Evolutionary conservation across 2,888 invertebrate species (phyloP).

Genomic region (Drosophila suboccidentalis): DNA sequence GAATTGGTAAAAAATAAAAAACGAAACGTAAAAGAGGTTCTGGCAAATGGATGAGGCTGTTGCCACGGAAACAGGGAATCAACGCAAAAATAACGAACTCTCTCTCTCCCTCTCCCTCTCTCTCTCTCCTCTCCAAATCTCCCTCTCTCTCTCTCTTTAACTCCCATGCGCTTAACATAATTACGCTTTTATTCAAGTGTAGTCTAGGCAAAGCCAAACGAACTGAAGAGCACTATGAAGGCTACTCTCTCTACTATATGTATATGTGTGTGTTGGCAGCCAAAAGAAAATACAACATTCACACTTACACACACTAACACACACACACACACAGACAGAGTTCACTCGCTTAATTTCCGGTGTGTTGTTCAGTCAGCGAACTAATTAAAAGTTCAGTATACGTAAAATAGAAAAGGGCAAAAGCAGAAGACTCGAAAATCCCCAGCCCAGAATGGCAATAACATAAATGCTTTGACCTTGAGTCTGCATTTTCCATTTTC

Average conservation of each 20-base stretch:
- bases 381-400: conserved; percentile 77
- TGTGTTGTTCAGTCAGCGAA: conserved; percentile 70
- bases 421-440: conserved; percentile 34
- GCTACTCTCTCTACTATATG: not conserved
- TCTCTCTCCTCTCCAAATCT: not conserved
- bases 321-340: conserved; percentile 22
- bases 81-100: not conserved
- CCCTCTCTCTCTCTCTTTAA: not conserved
- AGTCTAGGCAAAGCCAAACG: conserved; percentile 25
- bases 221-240: conserved; percentile 6
- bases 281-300: conserved; percentile 43
- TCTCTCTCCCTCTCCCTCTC: not conserved
- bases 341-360: conserved; percentile 79
- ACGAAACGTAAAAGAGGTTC: not conserved
- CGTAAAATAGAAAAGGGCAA: conserved; percentile 49
- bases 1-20: conserved; percentile 1
- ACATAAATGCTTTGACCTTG: conserved; percentile 39
- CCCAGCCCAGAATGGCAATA: conserved; percentile 22
- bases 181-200: conserved; percentile 61
- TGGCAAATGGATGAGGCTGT: conserved; percentile 19
- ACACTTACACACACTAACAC: conserved; percentile 25
- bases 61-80: conserved; percentile 40
- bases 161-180: conserved; percentile 42
- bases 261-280: conserved; percentile 17
- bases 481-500: conserved; percentile 41